Base-by-base conservation (phyloP, 2,113 vertebrate genomes). In the Eudorcas thomsonii region DNA sequence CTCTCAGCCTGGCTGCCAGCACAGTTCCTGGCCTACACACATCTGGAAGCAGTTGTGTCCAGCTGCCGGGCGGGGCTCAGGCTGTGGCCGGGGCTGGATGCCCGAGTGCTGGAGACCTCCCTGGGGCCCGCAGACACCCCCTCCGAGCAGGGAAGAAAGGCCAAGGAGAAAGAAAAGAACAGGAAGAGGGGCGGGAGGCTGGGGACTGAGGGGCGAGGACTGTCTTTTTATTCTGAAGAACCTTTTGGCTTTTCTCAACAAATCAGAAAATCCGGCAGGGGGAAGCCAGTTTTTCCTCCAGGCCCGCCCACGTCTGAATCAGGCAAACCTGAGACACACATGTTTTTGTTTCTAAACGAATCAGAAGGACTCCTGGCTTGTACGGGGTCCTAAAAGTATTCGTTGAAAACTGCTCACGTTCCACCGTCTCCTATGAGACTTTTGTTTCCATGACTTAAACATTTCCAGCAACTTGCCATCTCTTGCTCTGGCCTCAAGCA, bases 31-130 rank as follows among this genome's bases (percentile, higher is more conserved):
- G 77, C 33, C 26, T 0, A 52, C 14, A 1, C 93, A 97, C 94
- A 97, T 97, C 97, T 97, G 98, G 96, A 98, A 88, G 60, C 36
- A 39, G 36, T 97, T 87, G 82, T 90, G 88, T 57, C 82, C 91
- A 89, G 87, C 94, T 80, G 94, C 28, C 0, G 30, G 94, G 95
- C 0, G 23, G 95, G 87, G 87, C 25, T 2, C 16, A 15, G 96
- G 50, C 96, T 92, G 94, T 0, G 59, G 59, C 19, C 5, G 1
- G 90, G 86, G 52, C 88, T 54, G 86, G 82, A 30, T 2, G 67
- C 74, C 92, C 6, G 1, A 0, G 10, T n/a, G 13, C 12, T 43
- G 36, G 88, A 77, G 89, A 78, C 91, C 89, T 93, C 80, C 8
- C 67, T 15, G 43, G 77, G 50, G 62, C 87, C 39, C 9, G 8